A percentile compares a stretch with the other conserved stretches of the same genome.
Evolutionary conservation across 2,797 vertebrate species (phyloP).

Genomic region (Esox masquinongy): DNA sequence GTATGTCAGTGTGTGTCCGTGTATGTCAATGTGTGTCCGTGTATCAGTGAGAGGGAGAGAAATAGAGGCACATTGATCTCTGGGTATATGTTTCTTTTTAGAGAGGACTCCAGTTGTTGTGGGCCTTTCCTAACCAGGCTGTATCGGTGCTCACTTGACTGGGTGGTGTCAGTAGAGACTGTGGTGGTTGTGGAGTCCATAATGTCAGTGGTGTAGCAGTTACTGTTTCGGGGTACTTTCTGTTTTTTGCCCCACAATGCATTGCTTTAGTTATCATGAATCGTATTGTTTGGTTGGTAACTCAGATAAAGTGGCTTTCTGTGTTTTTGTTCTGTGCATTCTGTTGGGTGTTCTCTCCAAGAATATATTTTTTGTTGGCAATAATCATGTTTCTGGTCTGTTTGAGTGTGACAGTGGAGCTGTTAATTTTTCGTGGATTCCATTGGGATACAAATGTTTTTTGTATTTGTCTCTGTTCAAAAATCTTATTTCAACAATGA

Average conservation of each 20-base stretch:
- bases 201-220: no score
- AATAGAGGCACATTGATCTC: slow-evolving; percentile 58
- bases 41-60: neutral
- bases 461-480: neutral
- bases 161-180: slow-evolving; percentile 49
- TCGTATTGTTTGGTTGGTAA: no score
- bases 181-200: no score
- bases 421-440: neutral
- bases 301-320: no score
- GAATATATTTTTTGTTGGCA: no score
- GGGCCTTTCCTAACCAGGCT: slow-evolving; percentile 60
- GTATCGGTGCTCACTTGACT: neutral
- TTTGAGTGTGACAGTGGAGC: neutral
- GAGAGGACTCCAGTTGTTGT: slow-evolving; percentile 66
- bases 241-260: no score
- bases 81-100: slow-evolving; percentile 56
- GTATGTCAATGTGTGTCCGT: no score
- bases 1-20: slow-evolving; percentile 7
- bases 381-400: neutral
- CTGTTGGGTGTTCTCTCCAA: no score
- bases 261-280: no score
- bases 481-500: slow-evolving; percentile 16
- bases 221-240: no score
- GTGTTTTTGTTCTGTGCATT: no score
- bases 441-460: neutral